Evolutionary conservation across 2,113 vertebrate genomes (phyloP).

Genomic region (Pelvicachromis taeniatus): DNA sequence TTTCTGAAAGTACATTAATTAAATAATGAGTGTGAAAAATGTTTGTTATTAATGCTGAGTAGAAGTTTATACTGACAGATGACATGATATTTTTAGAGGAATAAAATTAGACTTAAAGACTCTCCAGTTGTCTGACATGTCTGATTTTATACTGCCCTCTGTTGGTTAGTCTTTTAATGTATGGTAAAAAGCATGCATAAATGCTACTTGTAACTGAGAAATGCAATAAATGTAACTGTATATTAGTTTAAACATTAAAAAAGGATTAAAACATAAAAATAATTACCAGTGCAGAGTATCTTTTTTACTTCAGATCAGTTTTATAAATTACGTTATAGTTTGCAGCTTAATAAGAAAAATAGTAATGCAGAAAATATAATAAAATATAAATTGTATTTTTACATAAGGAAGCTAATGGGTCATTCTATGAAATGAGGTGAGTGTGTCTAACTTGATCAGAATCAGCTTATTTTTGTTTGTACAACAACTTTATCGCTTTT

Average conservation of each 20-base stretch:
- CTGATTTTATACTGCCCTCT: conserved; percentile 55
- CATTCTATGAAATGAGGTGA: neutral
- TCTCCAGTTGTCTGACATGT: conserved; percentile 36
- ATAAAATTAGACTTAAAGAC: conserved; percentile 62
- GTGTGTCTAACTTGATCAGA: neutral
- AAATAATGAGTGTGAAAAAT: conserved; percentile 29
- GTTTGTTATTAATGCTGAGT: conserved; percentile 25
- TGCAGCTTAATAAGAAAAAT: neutral
- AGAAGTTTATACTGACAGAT: conserved; percentile 35
- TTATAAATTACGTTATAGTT: neutral
- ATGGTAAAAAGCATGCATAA: neutral
- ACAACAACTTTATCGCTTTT: neutral
- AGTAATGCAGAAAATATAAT: neutral
- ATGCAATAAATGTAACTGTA: neutral
- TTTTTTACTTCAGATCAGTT: neutral
- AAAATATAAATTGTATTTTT: neutral
- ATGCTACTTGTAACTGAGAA: neutral
- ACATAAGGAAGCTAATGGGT: neutral
- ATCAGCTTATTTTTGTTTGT: neutral
- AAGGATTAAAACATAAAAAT: neutral
- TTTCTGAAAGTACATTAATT: conserved; percentile 17
- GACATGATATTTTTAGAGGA: conserved; percentile 42
- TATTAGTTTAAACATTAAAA: neutral
- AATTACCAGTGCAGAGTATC: neutral
- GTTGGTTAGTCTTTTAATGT: conserved; percentile 12